Base-by-base conservation (phyloP, 2,113 vertebrate genomes). In the Mormyrus lacerda region DNA sequence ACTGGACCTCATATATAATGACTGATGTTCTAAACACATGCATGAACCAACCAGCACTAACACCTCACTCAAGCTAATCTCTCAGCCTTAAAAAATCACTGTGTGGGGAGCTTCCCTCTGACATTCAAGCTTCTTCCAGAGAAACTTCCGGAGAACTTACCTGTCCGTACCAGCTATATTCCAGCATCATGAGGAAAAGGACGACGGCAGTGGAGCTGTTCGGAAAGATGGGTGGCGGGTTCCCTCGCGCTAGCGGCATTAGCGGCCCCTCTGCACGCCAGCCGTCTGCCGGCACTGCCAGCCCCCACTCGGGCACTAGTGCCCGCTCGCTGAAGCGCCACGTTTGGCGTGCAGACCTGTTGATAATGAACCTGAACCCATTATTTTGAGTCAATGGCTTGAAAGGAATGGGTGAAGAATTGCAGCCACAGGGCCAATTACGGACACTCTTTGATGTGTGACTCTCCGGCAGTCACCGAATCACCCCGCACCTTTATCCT, bases 351-450 rank as follows among this genome's bases (percentile, higher is more conserved):
- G 97, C 96, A 97, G 97, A 98, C 97, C 97, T 99, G 98, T 99
- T 99, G 97, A 99, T 99, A 99, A 99, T 99, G 97, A 99, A 98
- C 98, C 97, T 99, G 98, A 99, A 98, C 97, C 98, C 97, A 99
- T 99, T 99, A 99, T 99, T 99, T 99, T 99, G 98, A 99, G 97
- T 99, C 98, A 99, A 98, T 99, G 98, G 98, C 98, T 99, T 99
- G 98, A 99, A 98, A 99, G 97, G 98, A 99, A 99, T 99, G 97
- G 97, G 97, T 97, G 97, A 98, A 96, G 98, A 98, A 99, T 98
- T 97, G 99, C 99, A 99, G 97, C 97, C 97, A 96, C 97, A 97
- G 97, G 97, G 98, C 98, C 98, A 99, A 99, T 99, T 99, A 99
- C 95, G 94, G 95, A 95, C 96, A 96, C 97, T 97, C 98, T 99